Base-by-base conservation (phyloP, 2,888 invertebrate genomes). In the Phytoseiulus persimilis region DNA sequence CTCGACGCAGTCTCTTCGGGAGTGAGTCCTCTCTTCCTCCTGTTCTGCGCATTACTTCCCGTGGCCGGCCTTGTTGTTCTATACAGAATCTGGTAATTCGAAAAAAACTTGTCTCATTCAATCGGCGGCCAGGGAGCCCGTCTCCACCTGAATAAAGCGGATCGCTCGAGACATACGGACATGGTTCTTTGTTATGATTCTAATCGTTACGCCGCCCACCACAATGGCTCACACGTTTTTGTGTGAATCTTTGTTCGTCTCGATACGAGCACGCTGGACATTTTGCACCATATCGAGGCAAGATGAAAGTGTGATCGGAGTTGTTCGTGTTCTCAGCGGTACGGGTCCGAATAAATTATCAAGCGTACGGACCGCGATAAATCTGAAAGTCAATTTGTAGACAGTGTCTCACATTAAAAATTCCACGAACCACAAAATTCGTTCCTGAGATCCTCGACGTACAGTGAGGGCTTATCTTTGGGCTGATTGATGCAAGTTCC, bases 1-100 rank as follows among this genome's bases (percentile, higher is more conserved):
- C 87, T 45, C n/a, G 87, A 33, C 6, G 33, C 87, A 1, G 87
- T 45, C 28, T 87, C 87, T 39, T 2, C 32, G 33, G 87, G 87
- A 39, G 45, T 87, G 0, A 87, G 32, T 87, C 87, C 87, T 6
- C 33, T 33, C 28, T 87, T 87, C 45, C 45, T 87, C 3, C 33
- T 87, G 31, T 87, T 87, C 87, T 87, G 87, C 45, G 87, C 87
- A 6, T n/a, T 32, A 32, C 87, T 87, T n/a, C 87, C 87, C 11
- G 45, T 87, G n/a, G 87, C 87, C 45, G 87, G 87, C 1, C 87
- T 87, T 9, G 45, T 87, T 1, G 45, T 87, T 33, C 87, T 87
- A n/a, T 87, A 87, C 45, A 87, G 87, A 45, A 87, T 87, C 0
- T 87, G 87, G 87, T 87, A 31, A 87, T 32, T 0, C 6, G 45